Evolutionary conservation across 2,888 invertebrate species (phyloP).

Genomic region (Protodeltote pygarga): DNA sequence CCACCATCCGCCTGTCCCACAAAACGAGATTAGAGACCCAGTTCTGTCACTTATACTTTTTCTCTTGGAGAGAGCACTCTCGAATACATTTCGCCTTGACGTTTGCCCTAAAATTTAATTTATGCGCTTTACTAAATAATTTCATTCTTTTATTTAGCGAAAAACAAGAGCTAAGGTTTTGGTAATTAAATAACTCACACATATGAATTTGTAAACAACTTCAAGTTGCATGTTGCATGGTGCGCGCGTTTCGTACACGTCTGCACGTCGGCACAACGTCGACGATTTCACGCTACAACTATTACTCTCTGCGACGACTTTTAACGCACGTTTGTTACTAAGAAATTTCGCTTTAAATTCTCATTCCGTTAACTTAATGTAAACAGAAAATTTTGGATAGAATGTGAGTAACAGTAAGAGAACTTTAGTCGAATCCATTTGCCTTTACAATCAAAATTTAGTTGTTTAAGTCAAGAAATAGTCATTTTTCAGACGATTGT

Average conservation of each 20-base stretch:
- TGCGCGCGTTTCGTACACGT: constrained; percentile 33
- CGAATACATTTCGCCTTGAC: too few species aligned
- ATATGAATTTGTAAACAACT: constrained; percentile 30
- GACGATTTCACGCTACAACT: constrained; percentile 68
- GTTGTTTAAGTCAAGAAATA: too few species aligned
- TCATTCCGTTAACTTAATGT: constrained; percentile 82
- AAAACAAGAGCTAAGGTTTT: constrained; percentile 5
- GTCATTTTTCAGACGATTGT: too few species aligned
- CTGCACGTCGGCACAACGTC: constrained; percentile 28
- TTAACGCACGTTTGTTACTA: constrained; percentile 75
- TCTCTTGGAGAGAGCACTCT: too few species aligned
- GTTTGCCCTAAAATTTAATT: background rate
- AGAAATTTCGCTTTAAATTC: constrained; percentile 80
- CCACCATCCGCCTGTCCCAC: too few species aligned
- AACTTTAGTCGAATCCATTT: too few species aligned
- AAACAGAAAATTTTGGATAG: constrained; percentile 74
- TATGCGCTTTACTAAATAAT: background rate
- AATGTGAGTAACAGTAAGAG: too few species aligned
- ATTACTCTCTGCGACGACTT: constrained; percentile 62
- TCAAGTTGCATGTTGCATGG: constrained; percentile 30
- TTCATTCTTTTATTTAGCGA: background rate
- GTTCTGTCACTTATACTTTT: too few species aligned
- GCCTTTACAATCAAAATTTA: too few species aligned
- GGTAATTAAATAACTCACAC: constrained; percentile 24
- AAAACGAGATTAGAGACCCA: too few species aligned